A percentile compares a stretch with the other conserved stretches of the same genome.
Conservation (phyloP, 2,113 vertebrate species). For the Caloenas nicobarica region DNA sequence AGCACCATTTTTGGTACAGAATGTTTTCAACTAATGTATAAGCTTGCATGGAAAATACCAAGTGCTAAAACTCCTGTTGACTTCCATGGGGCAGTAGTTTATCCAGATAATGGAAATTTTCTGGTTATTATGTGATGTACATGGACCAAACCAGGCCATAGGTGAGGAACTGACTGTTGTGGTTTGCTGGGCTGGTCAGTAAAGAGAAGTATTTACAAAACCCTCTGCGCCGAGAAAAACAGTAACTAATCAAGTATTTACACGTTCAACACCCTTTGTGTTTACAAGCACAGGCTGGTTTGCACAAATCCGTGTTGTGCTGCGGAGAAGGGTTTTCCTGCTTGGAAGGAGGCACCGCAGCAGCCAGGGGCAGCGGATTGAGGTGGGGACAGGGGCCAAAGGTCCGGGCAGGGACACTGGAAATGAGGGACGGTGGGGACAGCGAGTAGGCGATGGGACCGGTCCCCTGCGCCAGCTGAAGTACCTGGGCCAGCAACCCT, state of each 20-base stretch:
- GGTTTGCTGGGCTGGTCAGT: neutral
- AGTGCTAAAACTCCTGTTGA: neutral
- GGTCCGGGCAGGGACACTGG: neutral
- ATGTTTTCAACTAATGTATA: neutral
- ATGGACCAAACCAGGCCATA: fast-evolving
- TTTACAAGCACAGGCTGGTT: neutral
- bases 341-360: neutral
- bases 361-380: neutral
- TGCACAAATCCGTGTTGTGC: fast-evolving
- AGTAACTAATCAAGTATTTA: neutral
- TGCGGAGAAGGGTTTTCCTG: neutral
- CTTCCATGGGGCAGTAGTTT: neutral
- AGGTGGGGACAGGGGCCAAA: neutral
- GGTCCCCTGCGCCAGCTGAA: fast-evolving
- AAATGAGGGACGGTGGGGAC: fast-evolving
- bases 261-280: neutral
- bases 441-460: neutral
- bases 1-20: neutral
- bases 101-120: neutral
- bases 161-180: neutral
- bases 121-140: fast-evolving
- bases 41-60: neutral
- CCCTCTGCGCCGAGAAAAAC: neutral
- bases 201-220: neutral
- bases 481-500: fast-evolving